These are phyloP conservation scores for Drosophila simulans DNA, from an alignment of 1,140 invertebrate species.

Conservation along the genomic window DNA sequence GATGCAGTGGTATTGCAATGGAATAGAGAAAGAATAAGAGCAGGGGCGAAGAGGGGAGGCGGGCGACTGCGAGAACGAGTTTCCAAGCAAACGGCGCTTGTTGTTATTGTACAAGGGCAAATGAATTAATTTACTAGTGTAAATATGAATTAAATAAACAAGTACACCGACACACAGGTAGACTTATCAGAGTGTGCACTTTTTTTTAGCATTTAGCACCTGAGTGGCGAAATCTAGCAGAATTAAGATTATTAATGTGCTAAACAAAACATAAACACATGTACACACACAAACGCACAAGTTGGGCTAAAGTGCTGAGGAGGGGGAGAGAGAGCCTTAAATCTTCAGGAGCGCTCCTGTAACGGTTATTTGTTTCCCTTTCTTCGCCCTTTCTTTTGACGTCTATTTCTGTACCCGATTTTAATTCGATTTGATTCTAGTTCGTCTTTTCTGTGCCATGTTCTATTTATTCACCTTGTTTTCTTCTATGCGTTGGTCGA, in stretches of 20 bases:
- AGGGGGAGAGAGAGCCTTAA: constrained; percentile 12
- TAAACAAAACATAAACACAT: constrained; percentile 76
- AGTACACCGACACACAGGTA: constrained; percentile 28
- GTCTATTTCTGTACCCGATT: constrained; percentile 54
- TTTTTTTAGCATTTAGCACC: constrained; percentile 70
- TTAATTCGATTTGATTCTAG: constrained; percentile 46
- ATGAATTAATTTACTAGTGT: constrained; percentile 65
- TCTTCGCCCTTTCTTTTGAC: neutral
- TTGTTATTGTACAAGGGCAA: constrained; percentile 72
- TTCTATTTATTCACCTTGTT: constrained; percentile 78
- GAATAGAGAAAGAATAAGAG: constrained; percentile 32
- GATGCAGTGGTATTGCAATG: constrained; percentile 27
- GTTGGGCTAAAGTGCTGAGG: neutral
- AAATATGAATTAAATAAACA: constrained; percentile 75
- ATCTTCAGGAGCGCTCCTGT: constrained; percentile 50
- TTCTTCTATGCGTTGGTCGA: constrained; percentile 63
- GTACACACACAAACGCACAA: constrained; percentile 21
- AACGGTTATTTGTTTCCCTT: constrained; percentile 1
- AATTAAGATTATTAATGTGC: constrained; percentile 66
- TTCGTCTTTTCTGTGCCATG: constrained; percentile 39
- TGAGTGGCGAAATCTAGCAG: constrained; percentile 45
- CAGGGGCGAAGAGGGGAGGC: neutral
- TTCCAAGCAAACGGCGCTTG: constrained; percentile 32
- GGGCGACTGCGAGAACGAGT: constrained; percentile 34
- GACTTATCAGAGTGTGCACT: constrained; percentile 44